Percentiles rank a stretch among this genome's conserved stretches.
These are phyloP conservation scores for Schizothorax lantsangensis DNA, from an alignment of 2,797 vertebrate genomes.

Conservation along the genomic window DNA sequence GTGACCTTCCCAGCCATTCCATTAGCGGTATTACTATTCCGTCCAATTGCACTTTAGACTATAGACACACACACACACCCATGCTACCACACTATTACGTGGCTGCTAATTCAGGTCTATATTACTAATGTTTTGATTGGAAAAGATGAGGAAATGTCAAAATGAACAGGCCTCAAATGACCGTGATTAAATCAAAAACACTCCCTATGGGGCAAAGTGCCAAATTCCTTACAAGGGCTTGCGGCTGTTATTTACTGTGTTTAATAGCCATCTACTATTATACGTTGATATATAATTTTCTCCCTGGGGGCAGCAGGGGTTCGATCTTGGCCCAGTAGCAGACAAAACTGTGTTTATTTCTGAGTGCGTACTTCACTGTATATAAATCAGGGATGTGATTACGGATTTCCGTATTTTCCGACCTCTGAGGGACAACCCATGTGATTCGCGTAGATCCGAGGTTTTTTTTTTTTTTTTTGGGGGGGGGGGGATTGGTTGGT, in stretches of 20 bases:
- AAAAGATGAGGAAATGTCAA: constrained; percentile 13
- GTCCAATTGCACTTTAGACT: constrained; percentile 60
- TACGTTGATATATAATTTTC: constrained; percentile 30
- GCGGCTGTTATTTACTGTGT: constrained; percentile 18
- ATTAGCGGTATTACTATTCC: constrained; percentile 70
- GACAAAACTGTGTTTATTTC: constrained; percentile 1
- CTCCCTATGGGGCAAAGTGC: constrained; percentile 16
- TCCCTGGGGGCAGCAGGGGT: constrained; percentile 5
- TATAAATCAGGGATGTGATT: background rate
- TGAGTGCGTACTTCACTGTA: constrained; percentile 6
- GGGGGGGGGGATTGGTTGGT: too few relatives aligned
- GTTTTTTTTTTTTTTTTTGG: too few relatives aligned
- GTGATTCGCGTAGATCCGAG: too few relatives aligned
- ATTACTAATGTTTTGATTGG: constrained; percentile 14
- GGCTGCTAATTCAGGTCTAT: constrained; percentile 22
- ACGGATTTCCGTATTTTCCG: too few relatives aligned
- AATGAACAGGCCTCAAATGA: constrained; percentile 3
- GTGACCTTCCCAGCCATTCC: constrained; percentile 66
- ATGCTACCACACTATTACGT: constrained; percentile 47
- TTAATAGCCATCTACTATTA: constrained; percentile 23
- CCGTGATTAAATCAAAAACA: constrained; percentile 6
- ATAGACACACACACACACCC: constrained; percentile 32
- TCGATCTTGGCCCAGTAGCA: background rate
- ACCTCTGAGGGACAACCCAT: too few relatives aligned
- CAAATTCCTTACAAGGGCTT: constrained; percentile 24